Evolutionary conservation across 2,797 vertebrate species (phyloP).

Genomic region (Heliangelus exortis): DNA sequence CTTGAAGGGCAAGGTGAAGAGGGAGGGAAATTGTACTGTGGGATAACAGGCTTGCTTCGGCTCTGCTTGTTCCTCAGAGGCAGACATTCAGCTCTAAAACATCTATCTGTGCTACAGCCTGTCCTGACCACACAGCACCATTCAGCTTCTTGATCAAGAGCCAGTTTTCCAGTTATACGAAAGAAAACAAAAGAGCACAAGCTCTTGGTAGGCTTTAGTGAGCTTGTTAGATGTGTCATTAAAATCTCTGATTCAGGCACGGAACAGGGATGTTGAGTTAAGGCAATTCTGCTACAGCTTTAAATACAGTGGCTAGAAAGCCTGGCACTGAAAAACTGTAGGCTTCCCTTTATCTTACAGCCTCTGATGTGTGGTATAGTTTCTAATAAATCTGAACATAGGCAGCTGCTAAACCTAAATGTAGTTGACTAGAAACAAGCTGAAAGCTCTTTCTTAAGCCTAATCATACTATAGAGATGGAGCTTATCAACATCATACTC

Average conservation of each 20-base stretch:
- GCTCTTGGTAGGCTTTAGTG: not conserved
- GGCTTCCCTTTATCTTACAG: slow-evolving; percentile 8
- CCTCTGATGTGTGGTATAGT: not conserved
- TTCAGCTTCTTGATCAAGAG: not conserved
- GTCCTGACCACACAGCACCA: fast-evolving
- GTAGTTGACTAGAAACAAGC: not conserved
- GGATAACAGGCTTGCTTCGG: not conserved
- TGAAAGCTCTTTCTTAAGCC: not conserved
- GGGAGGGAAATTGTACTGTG: not conserved
- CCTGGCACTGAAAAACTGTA: not conserved
- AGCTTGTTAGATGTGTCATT: not conserved
- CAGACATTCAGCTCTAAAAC: not conserved
- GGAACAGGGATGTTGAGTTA: not conserved
- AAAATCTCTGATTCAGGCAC: not conserved
- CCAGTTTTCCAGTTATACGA: not conserved
- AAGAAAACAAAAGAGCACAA: not conserved
- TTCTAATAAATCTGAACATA: not conserved
- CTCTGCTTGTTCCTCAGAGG: not conserved
- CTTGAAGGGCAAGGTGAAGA: fast-evolving
- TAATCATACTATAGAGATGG: not conserved
- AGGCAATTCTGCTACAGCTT: not conserved
- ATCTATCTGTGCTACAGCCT: not conserved
- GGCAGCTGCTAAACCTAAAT: not conserved
- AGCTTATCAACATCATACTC: not conserved
- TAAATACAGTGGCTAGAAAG: not conserved